Percentiles rank a stretch among this genome's conserved stretches.
These are phyloP conservation scores for Trichopoda pennipes DNA, from an alignment of 2,888 invertebrate species.

Conservation along the genomic window DNA sequence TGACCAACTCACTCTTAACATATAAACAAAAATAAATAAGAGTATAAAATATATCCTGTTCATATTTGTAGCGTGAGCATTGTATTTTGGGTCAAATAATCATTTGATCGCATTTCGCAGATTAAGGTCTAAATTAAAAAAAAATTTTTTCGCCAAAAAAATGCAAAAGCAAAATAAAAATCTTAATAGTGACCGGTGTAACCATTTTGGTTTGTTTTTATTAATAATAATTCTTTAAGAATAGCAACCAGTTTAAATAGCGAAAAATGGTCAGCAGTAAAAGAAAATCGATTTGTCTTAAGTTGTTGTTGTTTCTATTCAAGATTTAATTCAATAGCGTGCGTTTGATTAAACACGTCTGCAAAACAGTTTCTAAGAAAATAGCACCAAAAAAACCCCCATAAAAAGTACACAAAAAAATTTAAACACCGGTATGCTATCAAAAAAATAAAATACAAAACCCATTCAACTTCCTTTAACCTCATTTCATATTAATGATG, in stretches of 20 bases:
- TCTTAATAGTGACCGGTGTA: not conserved
- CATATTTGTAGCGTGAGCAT: too few species aligned
- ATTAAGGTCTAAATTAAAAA: too few species aligned
- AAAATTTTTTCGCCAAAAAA: not conserved
- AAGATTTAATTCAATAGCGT: constrained; percentile 36
- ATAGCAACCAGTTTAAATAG: constrained; percentile 32
- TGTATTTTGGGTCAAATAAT: too few species aligned
- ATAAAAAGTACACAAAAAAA: not conserved
- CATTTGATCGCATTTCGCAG: too few species aligned
- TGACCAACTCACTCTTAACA: too few species aligned
- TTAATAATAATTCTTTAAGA: not conserved
- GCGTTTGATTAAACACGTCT: constrained; percentile 57
- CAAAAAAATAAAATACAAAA: constrained; percentile 60
- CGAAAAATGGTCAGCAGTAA: constrained; percentile 17
- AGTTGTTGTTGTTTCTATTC: constrained; percentile 6
- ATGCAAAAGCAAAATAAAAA: not conserved
- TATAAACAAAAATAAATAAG: too few species aligned
- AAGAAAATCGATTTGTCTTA: constrained; percentile 58
- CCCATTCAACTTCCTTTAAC: constrained; percentile 78
- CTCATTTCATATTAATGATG: constrained; percentile 74
- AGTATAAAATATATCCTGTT: too few species aligned
- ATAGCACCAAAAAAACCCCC: not conserved
- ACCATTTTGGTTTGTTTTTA: not conserved
- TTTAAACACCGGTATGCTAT: constrained; percentile 60
- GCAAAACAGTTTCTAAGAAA: constrained; percentile 47